phyloP scores from a whole-genome alignment of 2,888 invertebrate genomes.

The Andrena flavipes region DNA sequence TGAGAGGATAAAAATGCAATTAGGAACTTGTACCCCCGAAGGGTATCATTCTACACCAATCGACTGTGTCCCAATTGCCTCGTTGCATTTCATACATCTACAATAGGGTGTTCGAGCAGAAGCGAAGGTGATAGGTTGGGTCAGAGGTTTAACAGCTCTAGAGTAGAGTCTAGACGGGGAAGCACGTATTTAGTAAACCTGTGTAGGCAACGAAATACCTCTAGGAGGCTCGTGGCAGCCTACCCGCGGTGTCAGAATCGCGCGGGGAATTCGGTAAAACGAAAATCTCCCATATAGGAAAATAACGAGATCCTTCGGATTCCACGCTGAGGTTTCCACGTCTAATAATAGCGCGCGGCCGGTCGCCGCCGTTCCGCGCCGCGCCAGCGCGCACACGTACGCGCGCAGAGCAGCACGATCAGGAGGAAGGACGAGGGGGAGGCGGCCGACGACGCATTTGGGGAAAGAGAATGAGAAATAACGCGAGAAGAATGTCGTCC shows the following conservation, averaged over 20 bases:
- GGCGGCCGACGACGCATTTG: slow-evolving; percentile 52
- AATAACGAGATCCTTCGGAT: slow-evolving; percentile 64
- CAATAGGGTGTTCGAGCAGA: no score
- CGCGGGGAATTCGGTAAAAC: slow-evolving; percentile 24
- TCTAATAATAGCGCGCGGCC: slow-evolving; percentile 65
- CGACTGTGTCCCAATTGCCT: no score
- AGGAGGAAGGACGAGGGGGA: not conserved
- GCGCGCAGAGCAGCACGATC: slow-evolving; percentile 7
- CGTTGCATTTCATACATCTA: no score
- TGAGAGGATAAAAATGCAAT: no score
- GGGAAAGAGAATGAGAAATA: slow-evolving; percentile 62
- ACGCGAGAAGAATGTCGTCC: slow-evolving; percentile 50
- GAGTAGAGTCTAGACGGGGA: no score
- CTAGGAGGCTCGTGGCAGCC: no score
- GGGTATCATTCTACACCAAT: no score
- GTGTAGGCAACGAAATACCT: no score
- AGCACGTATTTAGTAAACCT: no score
- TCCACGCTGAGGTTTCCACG: slow-evolving; percentile 64
- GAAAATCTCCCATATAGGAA: slow-evolving; percentile 51
- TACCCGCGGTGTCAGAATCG: not conserved
- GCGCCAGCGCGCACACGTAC: slow-evolving; percentile 38
- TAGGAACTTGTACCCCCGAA: no score
- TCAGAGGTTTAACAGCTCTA: no score
- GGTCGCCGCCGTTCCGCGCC: slow-evolving; percentile 16
- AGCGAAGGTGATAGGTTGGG: no score